Evolutionary conservation across 1,140 invertebrate species (phyloP).

Genomic region (Diabrotica virgifera): DNA sequence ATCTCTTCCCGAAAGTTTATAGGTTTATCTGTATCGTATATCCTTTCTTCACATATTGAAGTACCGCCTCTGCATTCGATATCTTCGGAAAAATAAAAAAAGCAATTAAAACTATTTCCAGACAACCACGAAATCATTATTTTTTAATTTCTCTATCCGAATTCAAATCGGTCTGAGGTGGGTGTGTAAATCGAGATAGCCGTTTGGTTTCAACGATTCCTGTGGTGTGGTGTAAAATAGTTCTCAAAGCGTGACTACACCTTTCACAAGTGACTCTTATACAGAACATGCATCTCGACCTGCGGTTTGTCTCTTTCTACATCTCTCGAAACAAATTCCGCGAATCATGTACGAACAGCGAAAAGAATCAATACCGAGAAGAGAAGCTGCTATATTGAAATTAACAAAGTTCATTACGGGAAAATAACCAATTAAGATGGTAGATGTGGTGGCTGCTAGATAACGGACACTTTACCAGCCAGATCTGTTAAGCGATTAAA

Average conservation of each 20-base stretch:
- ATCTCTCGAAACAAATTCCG: slow-evolving; percentile 2
- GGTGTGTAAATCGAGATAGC: slow-evolving; percentile 2
- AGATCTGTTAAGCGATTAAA: too few species aligned
- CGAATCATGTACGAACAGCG: neutral
- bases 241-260: neutral
- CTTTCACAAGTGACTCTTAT: neutral
- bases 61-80: too few species aligned
- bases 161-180: neutral
- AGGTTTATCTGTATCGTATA: too few species aligned
- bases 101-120: neutral
- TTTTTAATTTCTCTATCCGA: slow-evolving; percentile 1
- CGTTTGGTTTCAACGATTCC: neutral
- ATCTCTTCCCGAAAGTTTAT: too few species aligned
- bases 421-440: neutral
- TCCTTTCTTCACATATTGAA: too few species aligned
- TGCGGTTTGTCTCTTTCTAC: neutral
- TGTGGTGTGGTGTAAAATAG: slow-evolving; percentile 2
- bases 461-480: neutral
- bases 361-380: slow-evolving; percentile 2
- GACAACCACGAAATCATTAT: neutral
- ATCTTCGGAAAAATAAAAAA: neutral
- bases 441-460: neutral
- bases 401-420: neutral
- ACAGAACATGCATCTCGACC: neutral
- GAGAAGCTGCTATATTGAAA: neutral